Evolutionary conservation across 2,797 vertebrate genomes (phyloP).

Genomic region (Selene dorsalis): DNA sequence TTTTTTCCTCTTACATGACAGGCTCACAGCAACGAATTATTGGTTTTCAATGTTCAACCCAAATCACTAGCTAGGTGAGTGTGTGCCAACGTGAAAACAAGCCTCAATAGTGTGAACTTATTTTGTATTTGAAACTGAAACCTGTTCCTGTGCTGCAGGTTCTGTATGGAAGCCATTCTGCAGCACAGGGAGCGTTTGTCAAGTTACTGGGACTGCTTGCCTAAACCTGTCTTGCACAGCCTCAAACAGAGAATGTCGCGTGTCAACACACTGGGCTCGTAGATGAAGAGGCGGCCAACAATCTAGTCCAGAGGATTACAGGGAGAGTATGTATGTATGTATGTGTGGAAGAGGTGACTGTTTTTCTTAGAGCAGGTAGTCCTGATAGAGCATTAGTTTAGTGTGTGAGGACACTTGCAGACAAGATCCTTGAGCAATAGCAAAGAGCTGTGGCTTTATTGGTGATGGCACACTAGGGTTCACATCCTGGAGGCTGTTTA

Average conservation of each 20-base stretch:
- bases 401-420: constrained; percentile 37
- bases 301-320: constrained; percentile 2
- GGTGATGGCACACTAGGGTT: constrained; percentile 2
- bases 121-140: not conserved
- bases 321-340: not conserved
- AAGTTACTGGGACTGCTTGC: constrained; percentile 91
- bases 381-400: constrained; percentile 40
- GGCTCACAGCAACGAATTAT: constrained; percentile 95
- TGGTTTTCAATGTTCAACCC: constrained; percentile 94
- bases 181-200: constrained; percentile 90
- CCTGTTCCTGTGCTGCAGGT: constrained; percentile 76
- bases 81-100: not conserved
- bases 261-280: constrained; percentile 92
- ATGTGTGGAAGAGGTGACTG: constrained; percentile 1
- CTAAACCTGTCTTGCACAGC: constrained; percentile 92
- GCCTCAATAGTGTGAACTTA: not conserved
- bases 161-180: constrained; percentile 90
- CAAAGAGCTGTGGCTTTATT: constrained; percentile 30
- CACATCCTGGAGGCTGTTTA: constrained; percentile 9
- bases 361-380: constrained; percentile 41
- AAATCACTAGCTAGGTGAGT: constrained; percentile 93
- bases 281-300: constrained; percentile 44
- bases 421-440: constrained; percentile 40
- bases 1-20: constrained; percentile 56
- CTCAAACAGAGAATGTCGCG: constrained; percentile 89